phyloP scores from a whole-genome alignment of 2,888 invertebrate species.

The Tromatobia lineatoria region DNA sequence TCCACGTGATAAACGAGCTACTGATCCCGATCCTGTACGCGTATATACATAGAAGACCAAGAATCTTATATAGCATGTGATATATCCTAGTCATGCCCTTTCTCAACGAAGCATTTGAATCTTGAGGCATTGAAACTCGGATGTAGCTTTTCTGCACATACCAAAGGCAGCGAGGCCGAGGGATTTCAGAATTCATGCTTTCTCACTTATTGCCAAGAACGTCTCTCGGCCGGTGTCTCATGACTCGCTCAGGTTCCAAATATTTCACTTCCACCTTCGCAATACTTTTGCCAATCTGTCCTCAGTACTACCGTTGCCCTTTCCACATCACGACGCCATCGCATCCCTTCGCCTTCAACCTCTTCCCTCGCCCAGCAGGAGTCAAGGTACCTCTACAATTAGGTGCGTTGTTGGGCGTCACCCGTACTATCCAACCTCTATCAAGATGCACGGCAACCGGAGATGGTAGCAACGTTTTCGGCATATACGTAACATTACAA shows the following conservation, averaged over 20 bases:
- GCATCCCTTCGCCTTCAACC: conserved; percentile 28
- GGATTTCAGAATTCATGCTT: conserved; percentile 61
- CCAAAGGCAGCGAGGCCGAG: conserved; percentile 41
- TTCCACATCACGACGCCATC: conserved; percentile 41
- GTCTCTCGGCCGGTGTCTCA: conserved; percentile 16
- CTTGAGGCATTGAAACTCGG: conserved; percentile 28
- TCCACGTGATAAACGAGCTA: conserved; percentile 81
- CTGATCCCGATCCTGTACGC: conserved; percentile 73
- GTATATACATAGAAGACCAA: conserved; percentile 33
- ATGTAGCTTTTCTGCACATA: conserved; percentile 11
- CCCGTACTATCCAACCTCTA: conserved; percentile 44
- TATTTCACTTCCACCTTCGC: conserved; percentile 25
- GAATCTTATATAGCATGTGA: conserved; percentile 37
- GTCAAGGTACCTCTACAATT: conserved; percentile 54
- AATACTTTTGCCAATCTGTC: conserved; percentile 32
- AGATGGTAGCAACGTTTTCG: conserved; percentile 33
- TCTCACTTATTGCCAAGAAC: conserved; percentile 44
- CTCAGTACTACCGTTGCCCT: conserved; percentile 32
- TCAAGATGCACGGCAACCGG: conserved; percentile 45
- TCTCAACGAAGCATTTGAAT: not conserved
- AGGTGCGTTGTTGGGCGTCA: conserved; percentile 63
- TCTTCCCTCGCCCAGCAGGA: conserved; percentile 20
- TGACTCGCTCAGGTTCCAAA: conserved; percentile 40
- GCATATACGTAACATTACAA: conserved; percentile 17
- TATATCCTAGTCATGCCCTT: conserved; percentile 36